phyloP scores from a whole-genome alignment of 35 echinoderm and acorn worm genomes.

The Diadema setosum region DNA sequence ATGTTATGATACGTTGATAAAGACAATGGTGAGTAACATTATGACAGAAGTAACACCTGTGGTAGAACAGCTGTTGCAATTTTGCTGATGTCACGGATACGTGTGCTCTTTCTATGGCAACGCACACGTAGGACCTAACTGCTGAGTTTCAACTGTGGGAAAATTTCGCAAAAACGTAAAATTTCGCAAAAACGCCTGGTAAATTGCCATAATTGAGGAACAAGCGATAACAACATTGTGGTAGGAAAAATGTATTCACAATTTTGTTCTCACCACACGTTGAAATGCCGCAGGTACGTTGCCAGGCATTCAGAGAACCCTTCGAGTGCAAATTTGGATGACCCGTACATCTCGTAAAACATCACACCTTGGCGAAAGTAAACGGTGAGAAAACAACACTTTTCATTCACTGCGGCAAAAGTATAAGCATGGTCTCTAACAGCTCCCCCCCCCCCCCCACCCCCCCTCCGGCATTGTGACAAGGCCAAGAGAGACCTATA shows the following conservation, averaged over 20 bases:
- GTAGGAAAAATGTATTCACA: neutral
- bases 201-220: neutral
- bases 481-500: too few species aligned
- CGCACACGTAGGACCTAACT: too few species aligned
- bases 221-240: neutral
- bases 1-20: neutral
- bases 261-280: conserved; percentile 56
- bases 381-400: too few species aligned
- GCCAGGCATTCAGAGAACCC: conserved; percentile 44
- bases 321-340: conserved; percentile 49
- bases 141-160: neutral
- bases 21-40: neutral
- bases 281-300: conserved; percentile 3
- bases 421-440: too few species aligned
- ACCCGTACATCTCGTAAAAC: conserved; percentile 30
- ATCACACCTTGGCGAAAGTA: too few species aligned
- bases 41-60: neutral
- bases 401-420: too few species aligned
- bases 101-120: too few species aligned
- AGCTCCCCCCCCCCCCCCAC: too few species aligned
- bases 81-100: neutral
- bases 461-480: too few species aligned
- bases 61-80: too few species aligned
- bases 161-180: neutral
- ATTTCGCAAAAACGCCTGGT: neutral